Evolutionary conservation across 92 coral and sea anemone genomes (phyloP).

Genomic region (Virgularia gustaviana): DNA sequence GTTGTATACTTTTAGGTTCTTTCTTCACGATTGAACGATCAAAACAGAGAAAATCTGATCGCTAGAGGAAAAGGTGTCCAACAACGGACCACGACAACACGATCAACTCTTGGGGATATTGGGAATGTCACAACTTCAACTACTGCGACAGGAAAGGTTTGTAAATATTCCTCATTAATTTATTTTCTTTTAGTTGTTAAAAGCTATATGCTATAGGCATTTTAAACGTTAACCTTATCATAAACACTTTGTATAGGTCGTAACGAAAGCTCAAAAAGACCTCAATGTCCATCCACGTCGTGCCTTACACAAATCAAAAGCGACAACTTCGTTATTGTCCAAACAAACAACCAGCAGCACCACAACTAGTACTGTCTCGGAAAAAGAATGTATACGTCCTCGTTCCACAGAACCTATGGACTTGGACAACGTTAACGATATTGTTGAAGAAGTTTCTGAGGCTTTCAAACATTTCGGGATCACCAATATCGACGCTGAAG

Average conservation of each 20-base stretch:
- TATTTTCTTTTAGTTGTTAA: background rate
- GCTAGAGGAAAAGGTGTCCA: constrained; percentile 9
- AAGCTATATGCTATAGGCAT: background rate
- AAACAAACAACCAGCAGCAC: constrained; percentile 32
- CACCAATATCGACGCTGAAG: constrained; percentile 79
- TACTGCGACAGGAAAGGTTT: constrained; percentile 38
- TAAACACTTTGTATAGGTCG: background rate
- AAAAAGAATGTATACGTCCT: background rate
- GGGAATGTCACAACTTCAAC: constrained; percentile 55
- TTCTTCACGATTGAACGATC: constrained; percentile 10
- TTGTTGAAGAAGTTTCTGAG: constrained; percentile 55
- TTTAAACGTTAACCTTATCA: background rate
- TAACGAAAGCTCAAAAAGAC: constrained; percentile 29
- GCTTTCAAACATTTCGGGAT: constrained; percentile 12
- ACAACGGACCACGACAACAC: constrained; percentile 1
- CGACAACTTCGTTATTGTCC: constrained; percentile 61
- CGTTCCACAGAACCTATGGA: constrained; percentile 57
- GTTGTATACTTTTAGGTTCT: constrained; percentile 2
- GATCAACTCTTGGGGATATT: constrained; percentile 77
- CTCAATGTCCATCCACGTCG: constrained; percentile 27
- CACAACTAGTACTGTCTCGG: too few relatives aligned
- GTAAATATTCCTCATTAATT: background rate
- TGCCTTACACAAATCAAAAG: constrained; percentile 68
- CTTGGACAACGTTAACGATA: constrained; percentile 68
- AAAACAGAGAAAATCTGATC: constrained; percentile 27